Evolutionary conservation across 2,888 invertebrate genomes (phyloP), one percentile per base, ranked within the genome.

Genomic region (Macrophya alboannulata): DNA sequence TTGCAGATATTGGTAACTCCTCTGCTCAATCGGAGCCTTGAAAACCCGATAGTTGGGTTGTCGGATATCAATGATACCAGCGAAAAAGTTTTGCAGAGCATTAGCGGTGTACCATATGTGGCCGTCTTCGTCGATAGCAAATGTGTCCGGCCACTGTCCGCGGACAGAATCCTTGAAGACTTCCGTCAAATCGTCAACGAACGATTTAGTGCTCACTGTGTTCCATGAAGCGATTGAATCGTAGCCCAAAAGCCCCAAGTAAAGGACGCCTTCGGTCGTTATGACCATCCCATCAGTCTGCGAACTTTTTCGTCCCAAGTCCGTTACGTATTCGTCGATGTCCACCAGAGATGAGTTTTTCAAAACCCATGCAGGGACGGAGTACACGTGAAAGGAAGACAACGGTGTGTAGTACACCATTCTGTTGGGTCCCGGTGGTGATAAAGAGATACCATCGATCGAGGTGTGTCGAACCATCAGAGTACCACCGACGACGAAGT

Each of bases 281-380:
- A 97, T 96, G 86, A 96, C 95, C 96, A 97, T 97, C 0, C 97
- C 97, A 89, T 96, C 96, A 0, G 96, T 96, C 92, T 97, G 96
- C 0, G 97, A 96, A 0, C 94, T 92, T 91, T 96, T 97, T 0
- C 93, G 90, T 0, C 96, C 97, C 68, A 96, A 92, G 87, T 96
- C 95, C 10, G 93, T 94, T 0, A 97, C 95, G 86, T 94, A 94
- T 0, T 87, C 88, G 17, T 90, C 89, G 5, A 92, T 89, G 76
- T 91, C 88, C 4, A 93, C 93, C 45, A 95, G 90, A 5, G 94
- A 93, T 86, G 95, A 95, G 88, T 95, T 95, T 85, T 95, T 95
- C 31, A 97, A 92, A 37, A 95, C 94, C 0, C 95, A 95, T 0
- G 96, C 95, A 65, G 95, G 95, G 40, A 97, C 93, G 0, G 96